These are phyloP conservation scores for Hermetia illucens DNA, from an alignment of 1,140 invertebrate species.

Conservation along the genomic window DNA sequence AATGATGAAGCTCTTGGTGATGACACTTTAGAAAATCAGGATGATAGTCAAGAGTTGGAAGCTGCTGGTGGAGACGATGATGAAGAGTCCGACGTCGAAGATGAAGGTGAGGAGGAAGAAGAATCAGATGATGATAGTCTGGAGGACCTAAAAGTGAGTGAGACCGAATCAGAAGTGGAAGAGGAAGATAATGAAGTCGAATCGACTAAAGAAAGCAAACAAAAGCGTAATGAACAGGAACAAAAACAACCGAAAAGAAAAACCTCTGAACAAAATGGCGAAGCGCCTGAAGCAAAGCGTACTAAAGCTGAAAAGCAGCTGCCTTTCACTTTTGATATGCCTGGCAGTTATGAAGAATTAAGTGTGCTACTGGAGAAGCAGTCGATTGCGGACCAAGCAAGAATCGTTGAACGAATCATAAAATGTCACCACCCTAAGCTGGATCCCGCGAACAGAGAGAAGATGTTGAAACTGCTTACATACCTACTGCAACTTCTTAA, in stretches of 20 bases:
- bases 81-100: slow-evolving; percentile 13
- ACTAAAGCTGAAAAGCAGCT: slow-evolving; percentile 42
- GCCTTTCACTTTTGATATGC: slow-evolving; percentile 54
- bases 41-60: slow-evolving; percentile 16
- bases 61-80: slow-evolving; percentile 16
- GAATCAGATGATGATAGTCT: slow-evolving; percentile 30
- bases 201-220: slow-evolving; percentile 11
- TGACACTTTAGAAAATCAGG: slow-evolving; percentile 11
- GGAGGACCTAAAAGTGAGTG: slow-evolving; percentile 33
- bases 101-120: slow-evolving; percentile 13
- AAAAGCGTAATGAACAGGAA: slow-evolving; percentile 7
- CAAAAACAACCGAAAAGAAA: slow-evolving; percentile 7
- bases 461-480: slow-evolving; percentile 54
- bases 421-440: slow-evolving; percentile 73
- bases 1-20: slow-evolving; percentile 20
- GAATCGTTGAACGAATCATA: slow-evolving; percentile 67
- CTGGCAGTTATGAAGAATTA: slow-evolving; percentile 50
- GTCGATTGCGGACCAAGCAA: slow-evolving; percentile 43
- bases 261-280: slow-evolving; percentile 17
- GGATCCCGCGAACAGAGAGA: slow-evolving; percentile 57
- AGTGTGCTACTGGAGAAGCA: slow-evolving; percentile 45
- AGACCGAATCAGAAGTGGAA: slow-evolving; percentile 20
- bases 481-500: slow-evolving; percentile 63
- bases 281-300: slow-evolving; percentile 12
- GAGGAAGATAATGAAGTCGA: slow-evolving; percentile 8